phyloP scores from a whole-genome alignment of 2,113 vertebrate species.

The Gadus macrocephalus region DNA sequence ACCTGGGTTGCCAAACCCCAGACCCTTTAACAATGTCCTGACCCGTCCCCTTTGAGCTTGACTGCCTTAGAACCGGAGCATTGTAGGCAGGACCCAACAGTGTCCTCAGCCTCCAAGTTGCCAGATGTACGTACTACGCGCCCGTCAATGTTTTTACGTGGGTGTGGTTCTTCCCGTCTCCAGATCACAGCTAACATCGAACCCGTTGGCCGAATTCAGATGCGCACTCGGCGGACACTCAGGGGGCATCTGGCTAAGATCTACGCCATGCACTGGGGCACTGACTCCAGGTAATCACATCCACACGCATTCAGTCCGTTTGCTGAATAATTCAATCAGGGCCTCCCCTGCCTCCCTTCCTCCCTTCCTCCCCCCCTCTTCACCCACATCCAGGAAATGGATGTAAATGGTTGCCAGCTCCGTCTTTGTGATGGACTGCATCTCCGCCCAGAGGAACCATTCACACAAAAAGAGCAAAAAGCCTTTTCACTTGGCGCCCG shows the following conservation, averaged over 20 bases:
- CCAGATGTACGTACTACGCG: too few species aligned
- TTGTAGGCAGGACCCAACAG: too few species aligned
- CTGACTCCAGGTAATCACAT: slow-evolving; percentile 89
- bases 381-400: slow-evolving; percentile 38
- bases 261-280: slow-evolving; percentile 99
- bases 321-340: slow-evolving; percentile 27
- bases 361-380: neutral
- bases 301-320: slow-evolving; percentile 29
- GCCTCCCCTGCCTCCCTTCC: neutral
- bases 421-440: slow-evolving; percentile 28
- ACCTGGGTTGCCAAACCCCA: too few species aligned
- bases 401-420: slow-evolving; percentile 29
- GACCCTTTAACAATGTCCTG: too few species aligned
- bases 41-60: too few species aligned
- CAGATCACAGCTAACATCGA: slow-evolving; percentile 98
- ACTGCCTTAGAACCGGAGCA: too few species aligned
- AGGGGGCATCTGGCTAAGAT: slow-evolving; percentile 98
- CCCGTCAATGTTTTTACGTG: neutral
- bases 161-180: slow-evolving; percentile 9
- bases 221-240: slow-evolving; percentile 96
- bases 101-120: too few species aligned
- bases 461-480: too few species aligned
- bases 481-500: too few species aligned
- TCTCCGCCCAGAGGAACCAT: neutral
- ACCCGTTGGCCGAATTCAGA: slow-evolving; percentile 97